Evolutionary conservation across 2,888 invertebrate genomes (phyloP), one percentile per base, ranked within the genome.

Genomic region (Drosophila neonasuta): DNA sequence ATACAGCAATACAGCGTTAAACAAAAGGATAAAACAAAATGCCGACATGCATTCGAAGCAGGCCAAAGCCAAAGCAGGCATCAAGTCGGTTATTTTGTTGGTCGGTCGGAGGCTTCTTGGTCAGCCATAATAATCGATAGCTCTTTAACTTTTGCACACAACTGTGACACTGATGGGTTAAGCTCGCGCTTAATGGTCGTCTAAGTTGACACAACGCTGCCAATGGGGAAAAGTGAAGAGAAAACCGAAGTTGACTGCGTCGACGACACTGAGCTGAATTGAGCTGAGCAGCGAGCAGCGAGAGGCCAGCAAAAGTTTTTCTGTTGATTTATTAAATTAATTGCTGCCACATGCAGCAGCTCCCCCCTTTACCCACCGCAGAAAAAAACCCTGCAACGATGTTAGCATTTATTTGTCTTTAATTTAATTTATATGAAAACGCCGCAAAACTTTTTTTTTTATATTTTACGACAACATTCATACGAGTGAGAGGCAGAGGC

Each of bases 261-360:
- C 13, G 30, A 30, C 48, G 39, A 13, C 17, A 34, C 39, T 30
- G 9, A 46, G 20, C 24, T 10, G 30, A 10, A 24, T 45, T 46
- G 15, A 17, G 32, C 32, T 32, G 32, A 32, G 36, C 6, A 4
- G 36, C n/a, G 4, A 5, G 11, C 3, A 32, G 32, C 10, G 63
- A 62, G 59, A 61, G 82, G 51, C 32, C 32, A 48, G 68, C 57
- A 77, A 80, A 86, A 87, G 57, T 81, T 86, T 86, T 80, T 75
- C 64, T 84, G 86, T 87, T 87, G 86, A 87, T 87, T 86, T 87
- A 87, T 86, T 86, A 86, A 86, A 86, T 86, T 87, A 86, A 86
- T 87, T 87, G 83, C 81, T 78, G 74, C 76, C 84, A 72, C 79
- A 72, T 82, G 72, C 63, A 65, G 59, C 70, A 61, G 62, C 70